Evolutionary conservation across 2,113 vertebrate genomes (phyloP).

Genomic region (Tylochromis polylepis): DNA sequence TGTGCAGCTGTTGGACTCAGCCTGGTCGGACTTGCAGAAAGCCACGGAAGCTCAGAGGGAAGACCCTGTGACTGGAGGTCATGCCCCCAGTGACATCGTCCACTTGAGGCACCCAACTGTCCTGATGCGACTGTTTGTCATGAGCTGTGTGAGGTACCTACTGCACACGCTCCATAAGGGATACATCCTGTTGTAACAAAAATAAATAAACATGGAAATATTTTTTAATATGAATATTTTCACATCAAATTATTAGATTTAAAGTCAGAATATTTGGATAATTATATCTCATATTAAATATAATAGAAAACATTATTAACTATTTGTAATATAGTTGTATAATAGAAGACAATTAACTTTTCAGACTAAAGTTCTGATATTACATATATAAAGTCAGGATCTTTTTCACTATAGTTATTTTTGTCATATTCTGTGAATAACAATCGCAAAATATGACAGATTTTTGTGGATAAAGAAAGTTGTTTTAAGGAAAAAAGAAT

Average conservation of each 20-base stretch:
- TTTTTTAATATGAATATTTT: neutral
- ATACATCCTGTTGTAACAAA: neutral
- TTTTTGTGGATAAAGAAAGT: no score
- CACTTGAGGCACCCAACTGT: conserved; percentile 60
- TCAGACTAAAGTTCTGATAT: neutral
- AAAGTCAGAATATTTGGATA: neutral
- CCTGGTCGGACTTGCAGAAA: conserved; percentile 33
- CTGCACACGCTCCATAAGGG: neutral
- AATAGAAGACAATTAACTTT: neutral
- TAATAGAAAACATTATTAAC: neutral
- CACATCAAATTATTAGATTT: neutral
- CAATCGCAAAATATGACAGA: no score
- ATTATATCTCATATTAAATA: neutral
- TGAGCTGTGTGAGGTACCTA: conserved; percentile 69
- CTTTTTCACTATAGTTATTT: no score
- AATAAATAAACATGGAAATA: neutral
- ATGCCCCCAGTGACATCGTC: conserved; percentile 15
- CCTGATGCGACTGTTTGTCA: conserved; percentile 57
- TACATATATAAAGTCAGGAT: no score
- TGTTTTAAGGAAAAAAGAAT: no score
- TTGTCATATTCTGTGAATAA: no score
- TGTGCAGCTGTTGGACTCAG: conserved; percentile 58
- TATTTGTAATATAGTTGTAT: neutral
- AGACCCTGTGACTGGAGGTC: neutral
- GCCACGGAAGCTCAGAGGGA: neutral